Percentiles rank a stretch among this genome's conserved stretches.
phyloP scores from a whole-genome alignment of 2,797 vertebrate genomes.

The Bradypodion pumilum region DNA sequence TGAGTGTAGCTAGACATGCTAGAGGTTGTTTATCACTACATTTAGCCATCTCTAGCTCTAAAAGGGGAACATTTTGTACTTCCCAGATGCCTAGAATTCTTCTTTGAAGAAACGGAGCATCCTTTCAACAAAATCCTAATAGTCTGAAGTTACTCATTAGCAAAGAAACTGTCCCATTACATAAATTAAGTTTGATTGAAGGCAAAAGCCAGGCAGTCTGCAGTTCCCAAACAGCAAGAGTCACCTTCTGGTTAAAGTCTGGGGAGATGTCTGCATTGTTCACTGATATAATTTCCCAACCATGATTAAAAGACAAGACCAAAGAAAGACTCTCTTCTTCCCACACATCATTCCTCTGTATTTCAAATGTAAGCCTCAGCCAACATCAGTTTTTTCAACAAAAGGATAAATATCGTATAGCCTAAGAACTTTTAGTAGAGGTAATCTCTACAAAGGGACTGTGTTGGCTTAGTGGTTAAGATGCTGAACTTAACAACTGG shows the following conservation, averaged over 20 bases:
- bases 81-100: not conserved
- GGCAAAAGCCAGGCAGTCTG: not conserved
- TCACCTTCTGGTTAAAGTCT: not conserved
- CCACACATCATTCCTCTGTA: not conserved
- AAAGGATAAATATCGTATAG: not conserved
- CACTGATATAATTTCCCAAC: not conserved
- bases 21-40: not conserved
- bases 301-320: not conserved
- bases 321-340: not conserved
- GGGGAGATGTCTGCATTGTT: not conserved
- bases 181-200: not conserved
- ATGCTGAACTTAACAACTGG: no score
- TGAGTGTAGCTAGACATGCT: not conserved
- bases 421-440: not conserved
- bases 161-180: not conserved
- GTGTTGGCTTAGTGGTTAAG: no score
- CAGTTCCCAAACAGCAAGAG: not conserved
- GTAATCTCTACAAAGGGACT: not conserved
- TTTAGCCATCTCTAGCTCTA: not conserved
- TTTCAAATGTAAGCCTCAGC: not conserved
- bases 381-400: not conserved
- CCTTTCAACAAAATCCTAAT: not conserved
- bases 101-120: slow-evolving; percentile 5
- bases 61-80: not conserved
- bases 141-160: not conserved